Evolutionary conservation across 2,888 invertebrate genomes (phyloP), one percentile per base, ranked within the genome.

Genomic region (Rhamphomyia laevipes): DNA sequence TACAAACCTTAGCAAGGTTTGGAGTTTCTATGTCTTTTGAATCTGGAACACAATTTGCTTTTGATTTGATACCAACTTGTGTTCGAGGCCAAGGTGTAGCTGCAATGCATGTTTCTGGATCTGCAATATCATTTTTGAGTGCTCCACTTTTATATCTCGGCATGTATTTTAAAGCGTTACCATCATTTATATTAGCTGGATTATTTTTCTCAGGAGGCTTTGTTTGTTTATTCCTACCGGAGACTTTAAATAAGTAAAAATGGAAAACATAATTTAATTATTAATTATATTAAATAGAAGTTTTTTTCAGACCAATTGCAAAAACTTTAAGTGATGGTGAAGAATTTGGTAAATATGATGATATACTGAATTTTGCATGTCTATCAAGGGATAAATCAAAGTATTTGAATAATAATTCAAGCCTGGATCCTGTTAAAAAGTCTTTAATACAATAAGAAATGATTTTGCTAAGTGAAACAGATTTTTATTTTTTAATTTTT

Each of bases 1-100:
- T 75, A 49, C 68, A 71, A 4, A 61, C 74, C 33, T 58, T 73
- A 35, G 72, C 74, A 9, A 63, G 77, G 42, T 65, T 77, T 27
- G 70, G 71, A 17, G 72, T 77, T 27, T 74, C 73, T 45, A 68
- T 75, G 5, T 74, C 76, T 2, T 77, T 75, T 60, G 76, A 76
- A 60, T 75, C 76, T 4, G 74, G 74, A 11, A 71, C 74, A 37
- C 77, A 77, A 60, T 77, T 77, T 58, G 75, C 75, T 5, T 74
- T 76, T 2, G 77, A 77, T 60, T 58, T 77, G 31, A 72, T 76
- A 38, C 77, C 77, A n/a, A 76, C 76, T 3, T 73, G 72, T 44
- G 72, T 77, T 3, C 61, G 77, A 50, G 77, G 75, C 2, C 75
- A 76, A 59, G 77, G 75, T n/a, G 73, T 77, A 12, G 72, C 74